Base-by-base conservation (phyloP, 53 echinoderm and acorn worm genomes). In the Luidia sarsii region DNA sequence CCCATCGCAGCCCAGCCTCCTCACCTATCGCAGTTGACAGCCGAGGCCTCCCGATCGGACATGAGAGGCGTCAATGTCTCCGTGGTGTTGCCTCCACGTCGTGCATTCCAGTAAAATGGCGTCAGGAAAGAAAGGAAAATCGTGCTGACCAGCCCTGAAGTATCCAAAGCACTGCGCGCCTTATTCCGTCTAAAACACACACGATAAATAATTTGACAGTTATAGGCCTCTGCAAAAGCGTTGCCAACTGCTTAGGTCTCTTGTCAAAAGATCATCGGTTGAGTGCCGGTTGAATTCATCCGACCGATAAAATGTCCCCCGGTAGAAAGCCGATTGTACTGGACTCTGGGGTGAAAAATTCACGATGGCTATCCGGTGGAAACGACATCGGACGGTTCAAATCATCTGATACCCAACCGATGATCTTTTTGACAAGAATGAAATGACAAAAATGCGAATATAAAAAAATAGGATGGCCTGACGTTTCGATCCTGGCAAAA, bases 121-220 rank as follows among this genome's bases (percentile, higher is more conserved):
- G 87, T 86, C 57, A 94, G 41, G 83, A 91, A 94, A 16, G 85
- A 70, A 33, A 74, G 77, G 20, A 91, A 59, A 34, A 94, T 28
- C 25, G 83, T 84, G 41, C 77, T 69, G 57, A 94, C 72, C 35
- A 94, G 75, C 6, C 94, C 91, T 0, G 82, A 66, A 23, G 88
- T 83, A 43, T 94, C 94, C 86, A 94, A 67, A 0, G 91, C 91
- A 62, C 90, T 93, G n/a, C 80, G 56, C 46, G 33, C 53, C 35
- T 77, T 89, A 61, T 61, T 77, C 60, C 48, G 28, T 25, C 57
- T 57, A n/a, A n/a, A n/a, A n/a, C n/a, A n/a, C n/a, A n/a, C n/a
- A n/a, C n/a, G n/a, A n/a, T n/a, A 5, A 3, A 22, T 10, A 56
- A 56, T 14, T 45, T 45, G 46, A 45, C 14, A 14, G 14, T 9